These are phyloP conservation scores for Ennomos erosarius DNA, from an alignment of 2,888 invertebrate genomes.

Conservation along the genomic window DNA sequence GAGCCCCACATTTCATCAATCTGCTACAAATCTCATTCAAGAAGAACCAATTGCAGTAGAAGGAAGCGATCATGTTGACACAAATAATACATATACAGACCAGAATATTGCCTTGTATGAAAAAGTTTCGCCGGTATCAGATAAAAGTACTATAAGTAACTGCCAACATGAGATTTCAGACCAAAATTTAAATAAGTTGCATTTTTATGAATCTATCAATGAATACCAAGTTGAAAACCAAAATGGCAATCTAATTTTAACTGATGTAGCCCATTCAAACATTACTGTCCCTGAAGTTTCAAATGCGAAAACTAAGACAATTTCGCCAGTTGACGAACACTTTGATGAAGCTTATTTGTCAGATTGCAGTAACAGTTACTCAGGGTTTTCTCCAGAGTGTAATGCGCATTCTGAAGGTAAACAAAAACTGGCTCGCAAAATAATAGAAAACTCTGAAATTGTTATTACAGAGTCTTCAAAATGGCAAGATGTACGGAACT, in stretches of 20 bases:
- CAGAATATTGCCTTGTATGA: background rate
- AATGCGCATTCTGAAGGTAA: conserved; percentile 16
- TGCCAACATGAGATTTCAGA: background rate
- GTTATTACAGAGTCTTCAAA: conserved; percentile 27
- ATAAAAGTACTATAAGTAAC: conserved; percentile 2
- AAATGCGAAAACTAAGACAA: conserved; percentile 18
- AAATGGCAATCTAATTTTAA: conserved; percentile 25
- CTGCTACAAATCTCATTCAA: conserved; percentile 45
- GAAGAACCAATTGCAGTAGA: conserved; percentile 44
- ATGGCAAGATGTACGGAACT: conserved; percentile 1
- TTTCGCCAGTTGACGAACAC: conserved; percentile 27
- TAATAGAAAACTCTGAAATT: conserved; percentile 60
- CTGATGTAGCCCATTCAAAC: conserved; percentile 17
- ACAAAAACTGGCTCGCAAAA: conserved; percentile 41
- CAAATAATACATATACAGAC: background rate
- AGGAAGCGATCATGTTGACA: background rate
- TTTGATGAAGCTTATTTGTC: conserved; percentile 33
- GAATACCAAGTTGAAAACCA: conserved; percentile 31
- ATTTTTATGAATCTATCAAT: conserved; percentile 20
- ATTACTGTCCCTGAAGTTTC: conserved; percentile 3
- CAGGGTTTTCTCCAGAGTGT: conserved; percentile 16
- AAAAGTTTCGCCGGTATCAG: background rate
- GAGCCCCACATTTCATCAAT: conserved; percentile 69
- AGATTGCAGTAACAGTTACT: conserved; percentile 31
- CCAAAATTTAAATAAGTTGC: conserved; percentile 6